Percentiles rank a stretch among this genome's conserved stretches.
phyloP scores from a whole-genome alignment of 2,113 vertebrate genomes.

The Nesoenas mayeri region DNA sequence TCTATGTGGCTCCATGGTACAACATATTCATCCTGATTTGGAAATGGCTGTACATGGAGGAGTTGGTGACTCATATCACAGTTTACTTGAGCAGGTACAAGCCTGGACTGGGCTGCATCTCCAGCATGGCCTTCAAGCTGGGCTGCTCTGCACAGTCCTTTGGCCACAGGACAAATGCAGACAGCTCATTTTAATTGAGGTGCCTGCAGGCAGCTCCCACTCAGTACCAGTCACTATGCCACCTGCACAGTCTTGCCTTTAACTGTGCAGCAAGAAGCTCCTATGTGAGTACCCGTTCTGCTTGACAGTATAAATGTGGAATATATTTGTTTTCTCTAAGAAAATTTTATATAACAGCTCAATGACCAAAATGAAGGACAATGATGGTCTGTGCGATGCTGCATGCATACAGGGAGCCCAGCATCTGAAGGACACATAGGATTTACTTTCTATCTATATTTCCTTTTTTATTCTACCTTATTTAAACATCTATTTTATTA shows the following conservation, averaged over 20 bases:
- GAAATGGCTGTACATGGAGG: not conserved
- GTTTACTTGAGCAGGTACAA: not conserved
- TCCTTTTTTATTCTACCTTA: not conserved
- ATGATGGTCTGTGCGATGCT: not conserved
- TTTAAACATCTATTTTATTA: not conserved
- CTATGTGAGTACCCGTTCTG: not conserved
- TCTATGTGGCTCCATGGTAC: not conserved
- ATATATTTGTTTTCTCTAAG: not conserved
- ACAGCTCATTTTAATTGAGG: no score
- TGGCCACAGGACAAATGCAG: not conserved
- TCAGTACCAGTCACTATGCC: not conserved
- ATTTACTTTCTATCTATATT: not conserved
- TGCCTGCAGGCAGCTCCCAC: not conserved
- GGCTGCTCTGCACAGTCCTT: not conserved
- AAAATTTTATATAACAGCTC: not conserved
- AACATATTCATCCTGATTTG: not conserved
- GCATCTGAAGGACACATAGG: not conserved
- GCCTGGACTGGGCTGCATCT: accelerated
- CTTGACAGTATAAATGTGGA: not conserved
- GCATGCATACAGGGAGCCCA: not conserved
- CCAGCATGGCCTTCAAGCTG: not conserved
- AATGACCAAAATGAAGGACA: not conserved
- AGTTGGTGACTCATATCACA: not conserved
- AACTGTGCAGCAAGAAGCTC: not conserved
- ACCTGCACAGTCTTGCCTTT: not conserved